phyloP scores from a whole-genome alignment of 1,140 invertebrate species.

The Tetragonula clypearis region DNA sequence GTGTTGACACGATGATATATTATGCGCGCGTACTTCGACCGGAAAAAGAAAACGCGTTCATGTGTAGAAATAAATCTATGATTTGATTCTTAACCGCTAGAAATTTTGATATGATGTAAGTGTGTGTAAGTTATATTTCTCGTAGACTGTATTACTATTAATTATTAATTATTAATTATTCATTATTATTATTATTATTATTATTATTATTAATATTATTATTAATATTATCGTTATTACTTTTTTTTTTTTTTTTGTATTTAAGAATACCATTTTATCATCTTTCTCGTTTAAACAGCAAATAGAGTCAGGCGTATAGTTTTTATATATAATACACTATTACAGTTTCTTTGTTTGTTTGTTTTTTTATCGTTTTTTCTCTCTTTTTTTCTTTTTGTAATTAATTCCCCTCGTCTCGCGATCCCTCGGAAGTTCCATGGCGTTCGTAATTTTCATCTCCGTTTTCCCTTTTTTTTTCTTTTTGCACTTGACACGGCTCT shows the following conservation, averaged over 20 bases:
- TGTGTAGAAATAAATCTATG: conserved; percentile 46
- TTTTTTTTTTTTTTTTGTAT: conserved; percentile 22
- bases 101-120: conserved; percentile 64
- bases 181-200: conserved; percentile 13
- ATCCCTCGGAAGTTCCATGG: conserved; percentile 20
- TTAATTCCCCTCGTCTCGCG: not conserved
- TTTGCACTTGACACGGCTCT: not conserved
- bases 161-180: not conserved
- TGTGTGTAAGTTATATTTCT: conserved; percentile 45
- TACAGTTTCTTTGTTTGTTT: conserved; percentile 6
- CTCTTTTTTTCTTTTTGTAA: not conserved
- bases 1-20: conserved; percentile 11
- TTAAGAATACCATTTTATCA: conserved; percentile 56
- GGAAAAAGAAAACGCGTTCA: conserved; percentile 23
- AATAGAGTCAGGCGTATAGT: conserved; percentile 43
- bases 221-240: conserved; percentile 25
- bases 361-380: not conserved
- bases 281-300: conserved; percentile 54
- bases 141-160: conserved; percentile 45
- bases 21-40: not conserved
- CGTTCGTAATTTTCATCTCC: not conserved
- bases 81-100: conserved; percentile 50
- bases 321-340: conserved; percentile 38
- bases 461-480: not conserved
- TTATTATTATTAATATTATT: not conserved